Percentiles rank a stretch among this genome's conserved stretches.
phyloP scores from a whole-genome alignment of 1,140 invertebrate genomes.

The Choristoneura fumiferana region DNA sequence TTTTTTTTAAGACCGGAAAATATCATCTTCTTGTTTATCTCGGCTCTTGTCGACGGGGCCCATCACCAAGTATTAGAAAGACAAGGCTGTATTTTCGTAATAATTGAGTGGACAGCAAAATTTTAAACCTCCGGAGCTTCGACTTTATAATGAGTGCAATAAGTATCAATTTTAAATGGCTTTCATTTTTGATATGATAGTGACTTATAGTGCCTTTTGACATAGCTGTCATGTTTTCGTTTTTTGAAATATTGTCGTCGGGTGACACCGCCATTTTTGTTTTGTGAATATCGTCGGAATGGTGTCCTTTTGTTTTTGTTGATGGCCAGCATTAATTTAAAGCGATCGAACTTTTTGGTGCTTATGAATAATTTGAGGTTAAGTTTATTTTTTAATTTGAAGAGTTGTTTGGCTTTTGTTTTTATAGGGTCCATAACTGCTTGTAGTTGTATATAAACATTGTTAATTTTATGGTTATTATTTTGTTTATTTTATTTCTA shows the following conservation, averaged over 20 bases:
- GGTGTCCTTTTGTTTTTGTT: slow-evolving; percentile 22
- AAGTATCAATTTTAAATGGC: background rate
- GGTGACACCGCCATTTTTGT: slow-evolving; percentile 59
- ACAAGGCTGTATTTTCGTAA: slow-evolving; percentile 29
- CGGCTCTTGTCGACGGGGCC: slow-evolving; percentile 40
- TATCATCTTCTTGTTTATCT: slow-evolving; percentile 41
- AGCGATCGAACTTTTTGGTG: slow-evolving; percentile 6
- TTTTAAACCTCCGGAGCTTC: background rate
- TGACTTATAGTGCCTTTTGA: slow-evolving; percentile 25
- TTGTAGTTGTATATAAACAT: no score
- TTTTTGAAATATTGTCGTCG: slow-evolving; percentile 57
- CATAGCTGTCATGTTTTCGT: slow-evolving; percentile 32
- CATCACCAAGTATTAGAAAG: slow-evolving; percentile 62
- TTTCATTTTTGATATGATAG: background rate
- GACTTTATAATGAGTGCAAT: background rate
- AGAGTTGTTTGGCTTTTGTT: no score
- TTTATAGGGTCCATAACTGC: no score
- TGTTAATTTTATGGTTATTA: no score
- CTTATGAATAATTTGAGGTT: no score
- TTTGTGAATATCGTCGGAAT: slow-evolving; percentile 27
- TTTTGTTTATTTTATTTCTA: no score
- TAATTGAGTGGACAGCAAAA: slow-evolving; percentile 19
- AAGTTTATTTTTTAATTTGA: no score
- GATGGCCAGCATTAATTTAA: slow-evolving; percentile 6
- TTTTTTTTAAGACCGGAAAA: slow-evolving; percentile 26